Percentiles rank a stretch among this genome's conserved stretches.
Evolutionary conservation across 2,888 invertebrate species (phyloP).

Genomic region (Chymomyza procnemis): DNA sequence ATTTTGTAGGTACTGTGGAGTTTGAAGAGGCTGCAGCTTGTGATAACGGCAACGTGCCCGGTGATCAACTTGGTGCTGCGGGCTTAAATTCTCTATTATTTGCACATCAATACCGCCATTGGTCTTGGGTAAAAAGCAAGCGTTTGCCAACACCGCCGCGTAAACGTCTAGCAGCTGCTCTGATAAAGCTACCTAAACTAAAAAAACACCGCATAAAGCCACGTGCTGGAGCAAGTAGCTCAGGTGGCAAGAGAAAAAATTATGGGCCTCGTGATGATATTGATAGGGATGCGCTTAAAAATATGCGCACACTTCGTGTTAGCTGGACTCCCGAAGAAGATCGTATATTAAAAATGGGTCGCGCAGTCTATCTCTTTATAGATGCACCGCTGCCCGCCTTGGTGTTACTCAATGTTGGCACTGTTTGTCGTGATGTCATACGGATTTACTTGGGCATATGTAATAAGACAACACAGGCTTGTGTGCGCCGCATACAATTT

Average conservation of each 20-base stretch:
- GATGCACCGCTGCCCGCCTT: slow-evolving; percentile 77
- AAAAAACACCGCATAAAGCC: background rate
- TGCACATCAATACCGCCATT: slow-evolving; percentile 83
- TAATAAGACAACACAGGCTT: slow-evolving; percentile 85
- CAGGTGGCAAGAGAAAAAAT: slow-evolving; percentile 27
- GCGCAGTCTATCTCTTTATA: slow-evolving; percentile 81
- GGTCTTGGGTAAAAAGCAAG: slow-evolving; percentile 80
- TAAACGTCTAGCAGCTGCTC: slow-evolving; percentile 31
- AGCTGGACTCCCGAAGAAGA: slow-evolving; percentile 86
- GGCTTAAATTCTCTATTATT: slow-evolving; percentile 86
- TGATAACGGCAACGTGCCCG: slow-evolving; percentile 84
- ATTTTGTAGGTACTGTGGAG: slow-evolving; percentile 47
- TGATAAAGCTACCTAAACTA: slow-evolving; percentile 23
- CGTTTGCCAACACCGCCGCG: slow-evolving; percentile 27
- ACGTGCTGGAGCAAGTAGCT: background rate
- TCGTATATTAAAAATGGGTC: slow-evolving; percentile 83
- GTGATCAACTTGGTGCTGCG: slow-evolving; percentile 83
- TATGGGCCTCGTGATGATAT: slow-evolving; percentile 81
- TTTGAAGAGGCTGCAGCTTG: slow-evolving; percentile 72
- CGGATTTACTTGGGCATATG: slow-evolving; percentile 80
- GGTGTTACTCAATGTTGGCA: slow-evolving; percentile 73
- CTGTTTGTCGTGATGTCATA: slow-evolving; percentile 81
- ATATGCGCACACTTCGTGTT: slow-evolving; percentile 82
- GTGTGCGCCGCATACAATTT: slow-evolving; percentile 83
- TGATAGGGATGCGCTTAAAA: slow-evolving; percentile 83